Evolutionary conservation across 2,113 vertebrate species (phyloP).

Genomic region (Microcebus lehilahytsara): DNA sequence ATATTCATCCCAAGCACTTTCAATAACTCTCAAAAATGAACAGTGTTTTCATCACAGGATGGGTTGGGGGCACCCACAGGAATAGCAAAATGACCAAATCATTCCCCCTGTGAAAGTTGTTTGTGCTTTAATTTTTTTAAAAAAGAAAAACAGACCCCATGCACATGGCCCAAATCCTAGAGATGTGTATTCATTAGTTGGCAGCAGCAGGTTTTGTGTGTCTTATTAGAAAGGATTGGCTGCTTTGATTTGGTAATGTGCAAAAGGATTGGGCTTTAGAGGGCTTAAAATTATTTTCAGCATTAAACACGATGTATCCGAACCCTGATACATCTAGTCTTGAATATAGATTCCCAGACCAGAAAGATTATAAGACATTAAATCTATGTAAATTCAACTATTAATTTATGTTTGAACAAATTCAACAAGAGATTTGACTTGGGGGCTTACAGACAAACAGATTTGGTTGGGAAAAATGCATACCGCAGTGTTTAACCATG

Average conservation of each 20-base stretch:
- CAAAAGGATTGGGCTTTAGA: conserved; percentile 79
- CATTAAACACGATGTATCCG: conserved; percentile 79
- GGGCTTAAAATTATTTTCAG: conserved; percentile 84
- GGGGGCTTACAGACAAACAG: conserved; percentile 79
- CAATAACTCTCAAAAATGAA: background rate
- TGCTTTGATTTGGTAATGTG: conserved; percentile 78
- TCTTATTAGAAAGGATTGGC: conserved; percentile 79
- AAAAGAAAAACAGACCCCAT: conserved; percentile 28
- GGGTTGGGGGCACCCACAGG: fast-evolving
- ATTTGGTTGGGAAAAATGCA: conserved; percentile 57
- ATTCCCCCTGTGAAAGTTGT: conserved; percentile 9
- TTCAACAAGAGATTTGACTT: conserved; percentile 84
- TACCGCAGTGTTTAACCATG: background rate
- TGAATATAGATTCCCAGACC: conserved; percentile 83
- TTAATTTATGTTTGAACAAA: conserved; percentile 84
- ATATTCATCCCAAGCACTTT: background rate
- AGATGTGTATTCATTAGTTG: conserved; percentile 71
- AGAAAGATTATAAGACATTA: conserved; percentile 85
- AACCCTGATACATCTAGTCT: conserved; percentile 74
- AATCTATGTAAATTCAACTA: conserved; percentile 85
- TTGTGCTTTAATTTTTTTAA: conserved; percentile 35
- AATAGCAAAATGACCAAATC: background rate
- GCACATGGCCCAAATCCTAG: conserved; percentile 63
- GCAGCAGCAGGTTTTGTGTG: conserved; percentile 69
- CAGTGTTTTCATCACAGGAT: background rate